These are phyloP conservation scores for Microcebus lehilahytsara DNA, from an alignment of 2,113 vertebrate genomes.

Conservation along the genomic window DNA sequence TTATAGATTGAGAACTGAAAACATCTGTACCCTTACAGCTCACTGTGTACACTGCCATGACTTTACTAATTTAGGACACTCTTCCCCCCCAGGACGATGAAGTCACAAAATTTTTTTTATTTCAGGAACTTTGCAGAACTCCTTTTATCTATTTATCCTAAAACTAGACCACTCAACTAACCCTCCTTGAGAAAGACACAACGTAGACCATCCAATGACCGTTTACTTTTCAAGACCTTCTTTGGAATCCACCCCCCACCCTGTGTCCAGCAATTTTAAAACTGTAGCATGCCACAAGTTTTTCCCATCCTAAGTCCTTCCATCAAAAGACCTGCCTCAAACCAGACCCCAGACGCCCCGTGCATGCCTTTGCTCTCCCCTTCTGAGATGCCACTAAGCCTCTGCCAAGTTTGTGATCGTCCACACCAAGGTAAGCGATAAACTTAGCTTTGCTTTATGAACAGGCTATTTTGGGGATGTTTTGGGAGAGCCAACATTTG, in stretches of 20 bases:
- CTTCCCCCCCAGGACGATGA: not conserved
- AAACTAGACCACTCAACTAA: not conserved
- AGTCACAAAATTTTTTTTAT: not conserved
- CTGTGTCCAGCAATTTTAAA: not conserved
- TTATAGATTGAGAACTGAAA: not conserved
- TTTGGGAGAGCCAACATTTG: not conserved
- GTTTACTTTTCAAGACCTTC: not conserved
- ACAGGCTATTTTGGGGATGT: not conserved
- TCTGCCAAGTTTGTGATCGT: not conserved
- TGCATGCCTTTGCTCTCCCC: not conserved
- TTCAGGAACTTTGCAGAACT: not conserved
- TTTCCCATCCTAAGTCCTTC: not conserved
- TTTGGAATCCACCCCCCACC: not conserved
- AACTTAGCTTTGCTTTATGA: not conserved
- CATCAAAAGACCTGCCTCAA: not conserved
- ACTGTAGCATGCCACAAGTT: not conserved
- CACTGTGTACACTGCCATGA: not conserved
- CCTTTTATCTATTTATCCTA: not conserved
- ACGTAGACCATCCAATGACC: not conserved
- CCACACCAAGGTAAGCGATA: not conserved
- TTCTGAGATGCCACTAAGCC: not conserved
- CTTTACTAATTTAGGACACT: not conserved
- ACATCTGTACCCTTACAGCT: not conserved
- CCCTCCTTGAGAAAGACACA: not conserved
- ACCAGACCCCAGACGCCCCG: not conserved